Conservation (phyloP, 2,888 invertebrate genomes). For the Lamellibrachia columna region DNA sequence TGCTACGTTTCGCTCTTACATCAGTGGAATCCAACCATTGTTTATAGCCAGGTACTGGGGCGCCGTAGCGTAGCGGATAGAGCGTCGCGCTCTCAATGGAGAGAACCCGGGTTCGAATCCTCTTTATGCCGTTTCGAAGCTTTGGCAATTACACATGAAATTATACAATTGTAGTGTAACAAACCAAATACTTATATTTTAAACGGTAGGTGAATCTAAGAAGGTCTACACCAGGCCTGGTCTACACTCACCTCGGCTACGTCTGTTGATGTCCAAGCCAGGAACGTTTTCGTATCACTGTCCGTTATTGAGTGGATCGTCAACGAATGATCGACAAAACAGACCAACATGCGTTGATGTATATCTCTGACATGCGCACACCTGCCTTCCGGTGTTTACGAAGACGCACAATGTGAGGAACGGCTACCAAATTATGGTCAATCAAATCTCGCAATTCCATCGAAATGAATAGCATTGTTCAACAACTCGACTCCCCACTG, state of each 20-base stretch:
- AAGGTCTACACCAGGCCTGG: background rate
- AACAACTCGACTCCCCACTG: background rate
- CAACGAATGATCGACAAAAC: background rate
- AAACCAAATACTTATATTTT: too few species aligned
- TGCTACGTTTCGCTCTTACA: too few species aligned
- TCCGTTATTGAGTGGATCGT: background rate
- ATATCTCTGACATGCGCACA: slow-evolving; percentile 9
- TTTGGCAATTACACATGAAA: too few species aligned
- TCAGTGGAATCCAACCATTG: too few species aligned
- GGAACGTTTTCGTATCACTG: background rate
- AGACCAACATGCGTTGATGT: background rate
- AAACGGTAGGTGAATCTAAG: too few species aligned
- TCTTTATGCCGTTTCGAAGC: too few species aligned
- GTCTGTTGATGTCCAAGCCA: background rate
- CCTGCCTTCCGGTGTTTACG: background rate
- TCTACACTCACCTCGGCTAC: background rate
- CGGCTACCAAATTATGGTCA: background rate
- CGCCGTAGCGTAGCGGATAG: too few species aligned
- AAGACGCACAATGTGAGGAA: background rate
- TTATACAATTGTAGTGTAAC: too few species aligned
- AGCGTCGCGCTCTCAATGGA: too few species aligned
- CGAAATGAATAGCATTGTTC: background rate
- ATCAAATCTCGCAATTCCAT: background rate
- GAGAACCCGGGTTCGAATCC: too few species aligned
- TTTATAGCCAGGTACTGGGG: too few species aligned